These are phyloP conservation scores for Dione vanillae DNA, from an alignment of 2,888 invertebrate species.

Conservation along the genomic window DNA sequence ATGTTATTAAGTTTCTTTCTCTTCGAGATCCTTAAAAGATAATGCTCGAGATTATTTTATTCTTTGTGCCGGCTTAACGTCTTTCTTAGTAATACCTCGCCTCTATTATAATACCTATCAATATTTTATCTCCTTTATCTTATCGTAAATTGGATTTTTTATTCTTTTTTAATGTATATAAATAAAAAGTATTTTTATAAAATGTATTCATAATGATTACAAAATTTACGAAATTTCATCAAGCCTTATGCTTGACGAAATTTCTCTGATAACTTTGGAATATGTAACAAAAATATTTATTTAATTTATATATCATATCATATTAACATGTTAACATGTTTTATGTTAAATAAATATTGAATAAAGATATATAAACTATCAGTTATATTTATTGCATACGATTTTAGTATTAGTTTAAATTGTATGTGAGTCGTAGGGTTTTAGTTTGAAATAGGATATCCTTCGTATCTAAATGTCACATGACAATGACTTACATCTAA, in stretches of 20 bases:
- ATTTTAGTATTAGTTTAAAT: background rate
- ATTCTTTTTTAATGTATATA: too few species aligned
- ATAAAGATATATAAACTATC: background rate
- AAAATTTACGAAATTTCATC: too few species aligned
- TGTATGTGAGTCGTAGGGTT: background rate
- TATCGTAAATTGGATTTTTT: conserved; percentile 34
- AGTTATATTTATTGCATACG: background rate
- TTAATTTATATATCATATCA: too few species aligned
- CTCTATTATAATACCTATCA: conserved; percentile 38
- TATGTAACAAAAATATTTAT: too few species aligned
- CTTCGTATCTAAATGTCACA: conserved; percentile 20
- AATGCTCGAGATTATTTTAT: conserved; percentile 36
- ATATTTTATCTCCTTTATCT: conserved; percentile 31
- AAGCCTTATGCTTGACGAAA: too few species aligned
- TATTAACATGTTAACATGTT: too few species aligned
- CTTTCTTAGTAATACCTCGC: conserved; percentile 33
- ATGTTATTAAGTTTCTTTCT: conserved; percentile 37
- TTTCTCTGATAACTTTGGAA: too few species aligned
- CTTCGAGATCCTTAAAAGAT: conserved; percentile 32
- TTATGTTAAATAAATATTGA: too few species aligned
- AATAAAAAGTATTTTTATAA: too few species aligned
- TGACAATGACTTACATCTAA: conserved; percentile 17
- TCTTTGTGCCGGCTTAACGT: conserved; percentile 37
- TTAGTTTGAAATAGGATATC: conserved; percentile 11
- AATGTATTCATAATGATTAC: too few species aligned